Conservation (phyloP, 2,797 vertebrate genomes). For the Malacoctenus gilli region DNA sequence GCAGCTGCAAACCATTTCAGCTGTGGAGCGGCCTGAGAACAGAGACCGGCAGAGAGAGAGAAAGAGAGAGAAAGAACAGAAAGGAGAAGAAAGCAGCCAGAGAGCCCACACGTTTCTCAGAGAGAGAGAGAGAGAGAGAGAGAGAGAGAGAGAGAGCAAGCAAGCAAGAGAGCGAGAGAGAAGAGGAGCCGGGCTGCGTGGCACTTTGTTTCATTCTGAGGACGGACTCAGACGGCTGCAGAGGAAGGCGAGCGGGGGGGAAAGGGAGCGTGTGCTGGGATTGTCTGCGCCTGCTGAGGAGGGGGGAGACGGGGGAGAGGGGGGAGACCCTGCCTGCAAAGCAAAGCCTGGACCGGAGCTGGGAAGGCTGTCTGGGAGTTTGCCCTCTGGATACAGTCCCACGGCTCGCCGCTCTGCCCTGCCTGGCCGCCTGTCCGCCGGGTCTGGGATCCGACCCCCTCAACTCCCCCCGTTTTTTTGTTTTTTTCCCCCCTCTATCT, state of each 20-base stretch:
- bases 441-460: conserved; percentile 57
- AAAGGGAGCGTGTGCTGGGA: conserved; percentile 70
- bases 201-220: conserved; percentile 71
- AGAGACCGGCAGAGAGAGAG: conserved; percentile 70
- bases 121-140: conserved; percentile 63
- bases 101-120: conserved; percentile 53
- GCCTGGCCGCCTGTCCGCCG: conserved; percentile 53
- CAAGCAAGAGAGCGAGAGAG: conserved; percentile 31
- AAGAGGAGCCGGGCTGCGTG: conserved; percentile 69
- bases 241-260: conserved; percentile 27
- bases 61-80: conserved; percentile 45
- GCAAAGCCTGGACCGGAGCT: conserved; percentile 64
- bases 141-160: conserved; percentile 45
- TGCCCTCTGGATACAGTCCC: conserved; percentile 82
- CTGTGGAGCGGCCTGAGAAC: conserved; percentile 80
- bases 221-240: conserved; percentile 26
- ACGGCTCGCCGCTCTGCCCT: conserved; percentile 67
- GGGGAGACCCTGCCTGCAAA: conserved; percentile 48
- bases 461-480: conserved; percentile 9
- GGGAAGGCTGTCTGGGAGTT: conserved; percentile 78
- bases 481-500: conserved; percentile 36
- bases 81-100: conserved; percentile 34
- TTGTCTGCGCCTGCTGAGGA: conserved; percentile 71
- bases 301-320: conserved; percentile 56
- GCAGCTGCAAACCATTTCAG: conserved; percentile 90